Evolutionary conservation across 1,140 invertebrate genomes (phyloP).

Genomic region (Grapholita molesta): DNA sequence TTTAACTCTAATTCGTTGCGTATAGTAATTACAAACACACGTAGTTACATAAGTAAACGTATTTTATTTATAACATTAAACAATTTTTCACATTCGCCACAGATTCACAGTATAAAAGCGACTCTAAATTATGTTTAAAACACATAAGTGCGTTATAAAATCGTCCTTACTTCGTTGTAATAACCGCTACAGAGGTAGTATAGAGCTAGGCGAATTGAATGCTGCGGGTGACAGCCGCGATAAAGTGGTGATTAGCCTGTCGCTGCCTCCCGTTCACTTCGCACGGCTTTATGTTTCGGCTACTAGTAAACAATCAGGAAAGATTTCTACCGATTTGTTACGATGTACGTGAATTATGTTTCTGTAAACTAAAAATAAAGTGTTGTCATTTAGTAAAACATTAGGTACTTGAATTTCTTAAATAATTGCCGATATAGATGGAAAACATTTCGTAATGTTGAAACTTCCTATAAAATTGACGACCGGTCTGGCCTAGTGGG

Average conservation of each 20-base stretch:
- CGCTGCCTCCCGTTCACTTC: conserved; percentile 39
- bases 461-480: too few relatives aligned
- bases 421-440: too few relatives aligned
- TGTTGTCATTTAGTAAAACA: background rate
- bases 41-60: too few relatives aligned
- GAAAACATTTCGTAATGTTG: too few relatives aligned
- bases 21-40: too few relatives aligned
- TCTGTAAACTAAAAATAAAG: background rate
- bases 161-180: conserved; percentile 22
- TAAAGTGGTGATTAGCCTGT: conserved; percentile 62
- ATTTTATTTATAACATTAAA: background rate
- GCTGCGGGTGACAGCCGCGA: conserved; percentile 53
- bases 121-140: background rate
- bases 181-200: conserved; percentile 22
- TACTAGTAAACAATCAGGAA: background rate
- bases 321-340: background rate
- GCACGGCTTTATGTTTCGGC: conserved; percentile 3
- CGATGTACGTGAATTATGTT: background rate
- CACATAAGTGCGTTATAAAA: background rate
- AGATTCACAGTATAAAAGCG: background rate
- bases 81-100: background rate
- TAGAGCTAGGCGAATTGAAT: conserved; percentile 34
- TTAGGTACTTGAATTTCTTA: too few relatives aligned
- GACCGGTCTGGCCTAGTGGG: too few relatives aligned
- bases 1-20: too few relatives aligned